Evolutionary conservation across 2,888 invertebrate species (phyloP).

Genomic region (Flabesymbios commensalis): DNA sequence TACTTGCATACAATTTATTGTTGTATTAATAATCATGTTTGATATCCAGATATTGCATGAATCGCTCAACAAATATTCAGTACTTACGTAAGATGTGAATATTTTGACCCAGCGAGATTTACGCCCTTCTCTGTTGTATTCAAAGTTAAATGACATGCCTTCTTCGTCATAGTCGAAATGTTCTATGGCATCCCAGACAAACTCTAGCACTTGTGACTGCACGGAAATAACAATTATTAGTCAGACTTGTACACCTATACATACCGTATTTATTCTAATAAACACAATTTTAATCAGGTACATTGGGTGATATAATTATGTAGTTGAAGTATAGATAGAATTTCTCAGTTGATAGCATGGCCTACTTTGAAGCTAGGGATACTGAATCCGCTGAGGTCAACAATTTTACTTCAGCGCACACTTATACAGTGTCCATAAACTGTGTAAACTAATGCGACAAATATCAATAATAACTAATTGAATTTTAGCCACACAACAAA

Average conservation of each 20-base stretch:
- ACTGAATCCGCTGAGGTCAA: too few species aligned
- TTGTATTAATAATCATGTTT: too few species aligned
- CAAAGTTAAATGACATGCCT: constrained; percentile 81
- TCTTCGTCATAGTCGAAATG: constrained; percentile 85
- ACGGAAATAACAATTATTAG: neutral
- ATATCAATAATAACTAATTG: too few species aligned
- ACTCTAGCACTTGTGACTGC: constrained; percentile 76
- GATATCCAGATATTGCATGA: too few species aligned
- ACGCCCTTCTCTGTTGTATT: constrained; percentile 80
- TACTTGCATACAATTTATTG: too few species aligned
- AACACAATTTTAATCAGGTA: neutral
- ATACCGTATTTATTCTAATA: neutral
- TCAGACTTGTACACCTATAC: neutral
- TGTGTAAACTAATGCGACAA: too few species aligned
- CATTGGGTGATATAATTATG: neutral
- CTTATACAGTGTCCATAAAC: too few species aligned
- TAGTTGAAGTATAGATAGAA: neutral
- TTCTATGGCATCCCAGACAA: constrained; percentile 81
- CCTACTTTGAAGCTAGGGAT: too few species aligned
- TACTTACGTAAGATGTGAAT: constrained; percentile 84
- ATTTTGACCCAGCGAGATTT: constrained; percentile 84
- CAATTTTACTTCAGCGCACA: too few species aligned
- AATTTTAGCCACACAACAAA: too few species aligned
- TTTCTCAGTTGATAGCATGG: too few species aligned
- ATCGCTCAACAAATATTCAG: neutral